Conservation (phyloP, 2,888 invertebrate genomes). For the Mycalesis mineus region DNA sequence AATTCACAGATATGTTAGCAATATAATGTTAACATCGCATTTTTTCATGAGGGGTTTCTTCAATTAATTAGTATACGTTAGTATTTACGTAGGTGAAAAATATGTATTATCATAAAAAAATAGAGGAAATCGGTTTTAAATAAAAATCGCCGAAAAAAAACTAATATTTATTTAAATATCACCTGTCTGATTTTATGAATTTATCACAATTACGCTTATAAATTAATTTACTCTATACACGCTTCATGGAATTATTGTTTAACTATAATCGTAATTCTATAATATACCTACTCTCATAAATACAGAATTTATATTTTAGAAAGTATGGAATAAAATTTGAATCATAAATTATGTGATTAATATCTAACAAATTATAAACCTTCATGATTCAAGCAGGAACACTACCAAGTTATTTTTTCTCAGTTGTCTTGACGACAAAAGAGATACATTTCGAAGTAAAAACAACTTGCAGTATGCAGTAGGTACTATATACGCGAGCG, state of each 20-base stretch:
- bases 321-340: neutral
- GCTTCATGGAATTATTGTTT: constrained; percentile 15
- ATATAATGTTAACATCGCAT: too few species aligned
- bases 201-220: constrained; percentile 46
- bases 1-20: too few species aligned
- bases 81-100: too few species aligned
- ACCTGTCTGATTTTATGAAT: constrained; percentile 30
- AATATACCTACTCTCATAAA: neutral
- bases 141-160: constrained; percentile 19
- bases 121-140: neutral
- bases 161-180: constrained; percentile 28
- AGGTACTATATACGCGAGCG: neutral
- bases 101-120: too few species aligned
- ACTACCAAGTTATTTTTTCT: neutral
- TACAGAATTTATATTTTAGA: neutral
- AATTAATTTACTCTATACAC: constrained; percentile 24
- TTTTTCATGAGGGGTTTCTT: too few species aligned
- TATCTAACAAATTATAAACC: neutral
- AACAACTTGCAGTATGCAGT: neutral
- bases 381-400: neutral
- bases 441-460: too few species aligned
- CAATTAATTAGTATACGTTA: too few species aligned
- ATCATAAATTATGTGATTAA: neutral
- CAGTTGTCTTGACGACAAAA: neutral
- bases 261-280: constrained; percentile 6